Conservation (phyloP, 2,888 invertebrate species). For the Julus scanicus region DNA sequence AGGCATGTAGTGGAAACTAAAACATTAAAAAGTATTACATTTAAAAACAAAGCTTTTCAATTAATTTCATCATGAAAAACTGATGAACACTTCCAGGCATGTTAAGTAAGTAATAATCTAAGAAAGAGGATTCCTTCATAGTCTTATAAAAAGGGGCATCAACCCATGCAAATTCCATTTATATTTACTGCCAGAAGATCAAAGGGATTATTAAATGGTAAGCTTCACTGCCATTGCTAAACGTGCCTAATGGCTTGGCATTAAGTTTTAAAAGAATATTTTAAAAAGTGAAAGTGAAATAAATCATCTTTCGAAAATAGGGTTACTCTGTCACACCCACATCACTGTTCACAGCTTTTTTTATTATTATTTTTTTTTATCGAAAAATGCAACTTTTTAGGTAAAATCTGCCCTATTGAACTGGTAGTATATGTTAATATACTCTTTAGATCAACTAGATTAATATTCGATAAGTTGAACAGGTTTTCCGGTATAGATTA, state of each 20-base stretch:
- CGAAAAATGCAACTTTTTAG: background rate
- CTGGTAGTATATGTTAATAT: conserved; percentile 28
- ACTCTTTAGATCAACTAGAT: background rate
- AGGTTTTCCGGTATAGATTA: conserved; percentile 42
- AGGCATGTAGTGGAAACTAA: too few species aligned
- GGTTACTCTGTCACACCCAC: conserved; percentile 14
- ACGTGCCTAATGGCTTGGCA: background rate
- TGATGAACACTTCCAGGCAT: too few species aligned
- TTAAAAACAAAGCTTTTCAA: too few species aligned
- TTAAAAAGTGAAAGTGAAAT: background rate
- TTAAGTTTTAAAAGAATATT: background rate
- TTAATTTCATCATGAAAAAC: too few species aligned
- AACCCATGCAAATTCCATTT: conserved; percentile 7
- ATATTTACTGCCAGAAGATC: background rate
- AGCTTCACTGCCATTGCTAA: background rate
- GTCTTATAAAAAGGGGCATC: background rate
- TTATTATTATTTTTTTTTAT: background rate
- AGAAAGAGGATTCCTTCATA: background rate
- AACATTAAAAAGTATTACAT: too few species aligned
- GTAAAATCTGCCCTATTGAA: conserved; percentile 34
- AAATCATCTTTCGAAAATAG: background rate
- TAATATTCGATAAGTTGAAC: conserved; percentile 22
- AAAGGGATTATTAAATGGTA: background rate
- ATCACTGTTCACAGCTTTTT: background rate
- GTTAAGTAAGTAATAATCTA: background rate